These are phyloP conservation scores for Eupsilia transversa DNA, from an alignment of 2,888 invertebrate genomes.

Conservation along the genomic window DNA sequence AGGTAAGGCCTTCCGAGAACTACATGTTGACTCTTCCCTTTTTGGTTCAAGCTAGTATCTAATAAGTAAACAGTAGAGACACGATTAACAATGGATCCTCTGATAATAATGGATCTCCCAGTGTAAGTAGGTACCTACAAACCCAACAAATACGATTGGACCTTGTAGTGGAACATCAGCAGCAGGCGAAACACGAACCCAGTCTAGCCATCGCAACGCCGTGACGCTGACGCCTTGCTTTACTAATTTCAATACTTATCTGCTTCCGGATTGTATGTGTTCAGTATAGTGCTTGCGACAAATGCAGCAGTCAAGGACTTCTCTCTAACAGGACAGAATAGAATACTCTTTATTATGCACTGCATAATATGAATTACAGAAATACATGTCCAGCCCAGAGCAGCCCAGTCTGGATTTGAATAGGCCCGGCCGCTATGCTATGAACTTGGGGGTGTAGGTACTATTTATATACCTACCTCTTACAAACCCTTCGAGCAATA, in stretches of 20 bases:
- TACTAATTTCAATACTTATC: background rate
- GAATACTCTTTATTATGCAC: no score
- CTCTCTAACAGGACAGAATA: no score
- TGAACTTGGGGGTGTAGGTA: no score
- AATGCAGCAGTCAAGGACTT: background rate
- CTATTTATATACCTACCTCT: no score
- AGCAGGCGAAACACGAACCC: background rate
- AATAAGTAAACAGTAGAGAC: no score
- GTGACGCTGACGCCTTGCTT: background rate
- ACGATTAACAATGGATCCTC: no score
- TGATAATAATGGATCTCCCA: background rate
- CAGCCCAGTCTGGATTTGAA: background rate
- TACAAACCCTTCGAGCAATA: no score
- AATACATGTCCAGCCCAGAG: background rate
- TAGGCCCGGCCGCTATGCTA: background rate
- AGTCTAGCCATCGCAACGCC: background rate
- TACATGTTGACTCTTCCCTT: background rate
- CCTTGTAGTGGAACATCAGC: background rate
- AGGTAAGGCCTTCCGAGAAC: background rate
- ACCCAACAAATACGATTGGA: background rate
- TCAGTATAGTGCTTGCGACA: background rate
- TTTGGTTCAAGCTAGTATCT: background rate
- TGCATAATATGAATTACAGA: no score
- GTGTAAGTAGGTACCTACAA: background rate
- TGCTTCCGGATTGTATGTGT: background rate